Base-by-base conservation (phyloP, 2,113 vertebrate genomes). In the Myotis davidii region DNA sequence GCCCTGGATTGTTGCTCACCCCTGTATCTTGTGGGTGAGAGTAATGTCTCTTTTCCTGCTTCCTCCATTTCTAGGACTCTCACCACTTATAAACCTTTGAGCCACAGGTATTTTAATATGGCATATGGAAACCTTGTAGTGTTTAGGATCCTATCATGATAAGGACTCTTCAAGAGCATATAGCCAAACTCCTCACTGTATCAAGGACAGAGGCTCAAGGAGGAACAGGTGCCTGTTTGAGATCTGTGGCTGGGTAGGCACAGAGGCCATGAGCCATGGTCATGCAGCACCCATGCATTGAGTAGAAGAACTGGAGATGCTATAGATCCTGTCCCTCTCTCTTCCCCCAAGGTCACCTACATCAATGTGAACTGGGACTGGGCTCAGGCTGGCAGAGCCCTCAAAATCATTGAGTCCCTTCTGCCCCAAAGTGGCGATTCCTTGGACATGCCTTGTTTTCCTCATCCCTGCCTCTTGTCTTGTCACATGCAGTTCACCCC, bases 21-120 rank as follows among this genome's bases (percentile, higher is more conserved):
- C 83, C 78, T 89, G 42, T 76, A 25, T 61, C 42, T 85, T 23
- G 32, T 86, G 45, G 64, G 70, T 74, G 16, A 96, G 42, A 95
- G 85, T 74, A 61, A 81, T 27, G 32, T 42, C 45, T 95, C 59
- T 78, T 74, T 61, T 32, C 59, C 77, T 92, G 20, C 17, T 78
- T 83, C 42, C 37, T 94, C 39, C 6, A 85, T 79, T 90, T 87
- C 61, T 18, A 77, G 77, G 17, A 94, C 79, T 82, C 78, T 96
- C 50, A 48, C 50, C 1, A 5, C 34, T 93, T 89, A 34, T 39
- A 69, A 87, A 82, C 65, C 17, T 64, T 74, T 61, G 45, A 59
- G 25, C 59, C 37, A 37, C 27, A 65, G 21, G 39, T 85, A 79
- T 85, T 93, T 97, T 93, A 89, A 90, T 61, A 70, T 54, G 37